phyloP scores from a whole-genome alignment of 2,888 invertebrate species.

The Tetragonisca angustula region DNA sequence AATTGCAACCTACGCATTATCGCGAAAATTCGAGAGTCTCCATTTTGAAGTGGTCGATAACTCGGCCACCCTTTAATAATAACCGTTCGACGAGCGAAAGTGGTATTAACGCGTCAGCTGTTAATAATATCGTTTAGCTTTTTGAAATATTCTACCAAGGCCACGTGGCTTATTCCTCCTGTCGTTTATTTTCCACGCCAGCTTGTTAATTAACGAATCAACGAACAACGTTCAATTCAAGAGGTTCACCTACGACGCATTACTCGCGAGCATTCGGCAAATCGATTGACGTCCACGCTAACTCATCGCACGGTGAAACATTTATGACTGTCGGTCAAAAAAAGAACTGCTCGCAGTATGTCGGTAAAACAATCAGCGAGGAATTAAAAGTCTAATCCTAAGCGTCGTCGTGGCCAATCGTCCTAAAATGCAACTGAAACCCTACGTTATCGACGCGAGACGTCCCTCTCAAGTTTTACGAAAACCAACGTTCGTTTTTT shows the following conservation, averaged over 20 bases:
- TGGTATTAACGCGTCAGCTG: conserved; percentile 2
- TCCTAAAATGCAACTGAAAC: not conserved
- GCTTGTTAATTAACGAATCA: not conserved
- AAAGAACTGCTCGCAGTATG: not conserved
- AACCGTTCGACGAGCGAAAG: conserved; percentile 43
- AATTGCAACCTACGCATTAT: not conserved
- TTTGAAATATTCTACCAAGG: not conserved
- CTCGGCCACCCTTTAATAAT: not conserved
- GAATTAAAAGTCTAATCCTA: not conserved
- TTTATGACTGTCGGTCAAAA: not conserved
- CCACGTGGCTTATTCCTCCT: not conserved
- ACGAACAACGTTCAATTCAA: not conserved
- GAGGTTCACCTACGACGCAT: not conserved
- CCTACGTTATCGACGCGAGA: conserved; percentile 26
- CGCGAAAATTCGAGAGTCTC: not conserved
- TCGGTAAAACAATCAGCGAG: not conserved
- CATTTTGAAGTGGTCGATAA: conserved; percentile 3
- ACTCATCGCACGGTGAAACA: not conserved
- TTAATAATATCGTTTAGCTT: not conserved
- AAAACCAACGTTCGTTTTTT: not conserved
- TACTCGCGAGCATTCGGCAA: conserved; percentile 21
- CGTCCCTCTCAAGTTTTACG: not conserved
- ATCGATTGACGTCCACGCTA: conserved; percentile 27
- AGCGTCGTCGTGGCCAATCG: not conserved
- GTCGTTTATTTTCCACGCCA: not conserved